phyloP scores from a whole-genome alignment of 2,888 invertebrate genomes.

The Dryadula phaetusa region DNA sequence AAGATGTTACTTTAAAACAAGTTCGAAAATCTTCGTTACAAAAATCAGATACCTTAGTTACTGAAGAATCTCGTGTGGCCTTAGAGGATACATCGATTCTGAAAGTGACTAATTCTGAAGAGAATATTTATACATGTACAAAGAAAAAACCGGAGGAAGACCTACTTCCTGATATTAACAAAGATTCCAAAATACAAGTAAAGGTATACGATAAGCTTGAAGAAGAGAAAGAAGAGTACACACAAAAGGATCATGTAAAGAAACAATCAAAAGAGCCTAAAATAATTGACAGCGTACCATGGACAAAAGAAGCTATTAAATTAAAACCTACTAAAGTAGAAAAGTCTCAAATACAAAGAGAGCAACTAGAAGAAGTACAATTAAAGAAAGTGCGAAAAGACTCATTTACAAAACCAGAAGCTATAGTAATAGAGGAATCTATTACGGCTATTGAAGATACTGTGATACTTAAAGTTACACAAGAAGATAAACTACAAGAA shows the following conservation, averaged over 20 bases:
- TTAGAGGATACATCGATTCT: conserved; percentile 84
- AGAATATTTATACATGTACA: neutral
- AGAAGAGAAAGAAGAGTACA: neutral
- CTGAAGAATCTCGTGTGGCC: conserved; percentile 83
- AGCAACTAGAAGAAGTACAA: conserved; percentile 77
- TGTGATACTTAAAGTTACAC: conserved; percentile 67
- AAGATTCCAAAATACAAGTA: neutral
- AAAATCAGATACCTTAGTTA: conserved; percentile 63
- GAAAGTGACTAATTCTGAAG: conserved; percentile 55
- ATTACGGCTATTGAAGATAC: conserved; percentile 84
- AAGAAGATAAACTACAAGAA: conserved; percentile 66
- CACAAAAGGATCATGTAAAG: neutral
- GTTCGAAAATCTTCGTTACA: conserved; percentile 62
- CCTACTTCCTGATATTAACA: neutral
- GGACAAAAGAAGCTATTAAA: conserved; percentile 87
- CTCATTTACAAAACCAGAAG: conserved; percentile 65
- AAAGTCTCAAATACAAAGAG: conserved; percentile 79
- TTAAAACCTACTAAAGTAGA: conserved; percentile 85
- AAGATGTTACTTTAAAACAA: conserved; percentile 71
- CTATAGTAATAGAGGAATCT: conserved; percentile 81
- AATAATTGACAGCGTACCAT: conserved; percentile 59
- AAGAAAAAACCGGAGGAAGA: conserved; percentile 37
- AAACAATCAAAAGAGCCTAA: conserved; percentile 60
- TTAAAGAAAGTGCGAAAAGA: conserved; percentile 60
- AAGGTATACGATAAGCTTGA: neutral